A percentile compares a stretch with the other conserved stretches of the same genome.
These are phyloP conservation scores for Lagenorhynchus albirostris DNA, from an alignment of 2,113 vertebrate genomes.

Conservation along the genomic window DNA sequence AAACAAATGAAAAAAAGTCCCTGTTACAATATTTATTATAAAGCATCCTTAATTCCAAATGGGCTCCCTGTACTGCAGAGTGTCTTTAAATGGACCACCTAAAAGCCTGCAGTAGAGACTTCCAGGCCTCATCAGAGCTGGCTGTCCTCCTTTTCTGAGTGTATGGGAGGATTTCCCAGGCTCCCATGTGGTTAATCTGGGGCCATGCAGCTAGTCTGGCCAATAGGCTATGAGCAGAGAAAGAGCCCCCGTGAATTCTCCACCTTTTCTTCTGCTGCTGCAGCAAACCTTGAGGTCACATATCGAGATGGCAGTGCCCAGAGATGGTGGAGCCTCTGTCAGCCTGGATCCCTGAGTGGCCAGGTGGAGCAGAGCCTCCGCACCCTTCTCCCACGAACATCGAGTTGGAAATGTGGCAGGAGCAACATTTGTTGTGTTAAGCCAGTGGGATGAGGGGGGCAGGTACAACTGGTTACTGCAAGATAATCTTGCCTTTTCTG, in stretches of 20 bases:
- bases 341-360: background rate
- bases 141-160: background rate
- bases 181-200: background rate
- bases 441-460: background rate
- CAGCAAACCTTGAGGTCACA: background rate
- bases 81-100: background rate
- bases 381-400: background rate
- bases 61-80: background rate
- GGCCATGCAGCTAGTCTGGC: background rate
- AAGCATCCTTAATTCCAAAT: background rate
- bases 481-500: background rate
- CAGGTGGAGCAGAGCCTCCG: background rate
- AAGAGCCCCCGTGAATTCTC: background rate
- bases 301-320: background rate
- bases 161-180: background rate
- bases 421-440: background rate
- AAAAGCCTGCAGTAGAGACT: background rate
- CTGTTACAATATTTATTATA: background rate
- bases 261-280: background rate
- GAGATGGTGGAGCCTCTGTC: background rate
- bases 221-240: background rate
- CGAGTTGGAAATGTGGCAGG: background rate
- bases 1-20: background rate
- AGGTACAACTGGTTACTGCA: background rate
- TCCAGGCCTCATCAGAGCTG: background rate